phyloP scores from a whole-genome alignment of 2,797 vertebrate genomes.

The Syngnathus rostellatus region DNA sequence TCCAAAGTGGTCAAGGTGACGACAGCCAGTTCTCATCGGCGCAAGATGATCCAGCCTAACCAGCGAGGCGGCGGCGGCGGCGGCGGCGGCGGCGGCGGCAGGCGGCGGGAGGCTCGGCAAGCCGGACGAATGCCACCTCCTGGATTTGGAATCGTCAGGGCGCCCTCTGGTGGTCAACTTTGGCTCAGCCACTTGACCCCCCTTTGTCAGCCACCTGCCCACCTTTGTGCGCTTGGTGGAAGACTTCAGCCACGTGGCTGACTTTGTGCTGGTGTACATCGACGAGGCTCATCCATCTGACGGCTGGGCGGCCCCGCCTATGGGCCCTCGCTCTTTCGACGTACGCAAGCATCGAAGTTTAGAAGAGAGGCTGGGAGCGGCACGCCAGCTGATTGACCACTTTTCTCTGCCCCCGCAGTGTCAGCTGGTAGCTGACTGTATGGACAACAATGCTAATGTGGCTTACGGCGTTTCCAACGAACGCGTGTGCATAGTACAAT shows the following conservation, averaged over 20 bases:
- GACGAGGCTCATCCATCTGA: constrained; percentile 97
- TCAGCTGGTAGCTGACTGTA: constrained; percentile 88
- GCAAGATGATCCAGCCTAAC: neutral
- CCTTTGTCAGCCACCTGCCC: constrained; percentile 89
- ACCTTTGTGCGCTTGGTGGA: constrained; percentile 90
- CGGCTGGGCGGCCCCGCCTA: constrained; percentile 85
- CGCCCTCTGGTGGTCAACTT: constrained; percentile 96
- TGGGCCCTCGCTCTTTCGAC: constrained; percentile 77
- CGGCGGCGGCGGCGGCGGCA: no score
- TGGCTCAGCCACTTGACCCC: constrained; percentile 96
- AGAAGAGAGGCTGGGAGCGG: constrained; percentile 86
- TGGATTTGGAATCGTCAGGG: constrained; percentile 86
- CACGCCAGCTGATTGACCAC: constrained; percentile 77
- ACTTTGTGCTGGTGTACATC: constrained; percentile 96
- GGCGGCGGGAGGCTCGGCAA: constrained; percentile 1
- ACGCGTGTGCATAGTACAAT: constrained; percentile 90
- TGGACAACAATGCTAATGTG: constrained; percentile 96
- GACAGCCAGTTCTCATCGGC: constrained; percentile 34
- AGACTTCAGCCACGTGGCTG: constrained; percentile 88
- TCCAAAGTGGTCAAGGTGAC: constrained; percentile 86
- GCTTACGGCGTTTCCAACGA: constrained; percentile 94
- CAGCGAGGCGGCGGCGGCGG: no score
- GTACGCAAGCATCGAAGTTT: constrained; percentile 85
- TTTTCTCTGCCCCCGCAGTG: constrained; percentile 89
- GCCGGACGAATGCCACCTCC: constrained; percentile 74